Percentiles rank a stretch among this genome's conserved stretches.
These are phyloP conservation scores for Columbina picui DNA, from an alignment of 2,113 vertebrate species.

Conservation along the genomic window DNA sequence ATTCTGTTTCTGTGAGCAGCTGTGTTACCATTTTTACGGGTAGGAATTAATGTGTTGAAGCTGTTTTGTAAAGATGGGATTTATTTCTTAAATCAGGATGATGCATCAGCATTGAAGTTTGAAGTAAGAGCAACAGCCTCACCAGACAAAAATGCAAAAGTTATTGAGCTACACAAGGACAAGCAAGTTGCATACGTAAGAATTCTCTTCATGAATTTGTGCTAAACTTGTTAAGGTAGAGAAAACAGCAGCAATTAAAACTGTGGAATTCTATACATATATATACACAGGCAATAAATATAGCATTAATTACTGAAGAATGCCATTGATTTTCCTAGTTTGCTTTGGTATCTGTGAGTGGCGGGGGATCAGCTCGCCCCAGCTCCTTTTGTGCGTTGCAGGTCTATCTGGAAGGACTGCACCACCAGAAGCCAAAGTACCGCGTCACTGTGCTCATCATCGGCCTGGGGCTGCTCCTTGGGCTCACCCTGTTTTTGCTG, in stretches of 20 bases:
- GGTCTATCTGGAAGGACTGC: constrained; percentile 87
- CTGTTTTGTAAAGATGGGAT: neutral
- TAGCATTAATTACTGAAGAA: neutral
- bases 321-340: neutral
- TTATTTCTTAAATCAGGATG: constrained; percentile 79
- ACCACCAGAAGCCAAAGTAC: constrained; percentile 82
- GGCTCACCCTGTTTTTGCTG: constrained; percentile 81
- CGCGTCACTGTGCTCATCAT: constrained; percentile 82
- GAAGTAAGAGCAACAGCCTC: constrained; percentile 78
- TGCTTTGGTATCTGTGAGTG: neutral
- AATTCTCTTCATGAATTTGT: neutral
- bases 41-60: neutral
- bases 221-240: neutral
- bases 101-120: constrained; percentile 79
- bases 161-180: constrained; percentile 76
- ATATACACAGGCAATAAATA: neutral
- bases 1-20: constrained; percentile 22
- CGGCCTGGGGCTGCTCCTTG: constrained; percentile 80
- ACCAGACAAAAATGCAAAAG: constrained; percentile 75
- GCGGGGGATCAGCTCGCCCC: no score
- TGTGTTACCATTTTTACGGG: neutral
- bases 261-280: neutral
- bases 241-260: neutral
- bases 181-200: constrained; percentile 78
- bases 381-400: no score